Evolutionary conservation across 2,113 vertebrate species (phyloP), one percentile per base, ranked within the genome.

Genomic region (Rhegmatorhina hoffmannsi): DNA sequence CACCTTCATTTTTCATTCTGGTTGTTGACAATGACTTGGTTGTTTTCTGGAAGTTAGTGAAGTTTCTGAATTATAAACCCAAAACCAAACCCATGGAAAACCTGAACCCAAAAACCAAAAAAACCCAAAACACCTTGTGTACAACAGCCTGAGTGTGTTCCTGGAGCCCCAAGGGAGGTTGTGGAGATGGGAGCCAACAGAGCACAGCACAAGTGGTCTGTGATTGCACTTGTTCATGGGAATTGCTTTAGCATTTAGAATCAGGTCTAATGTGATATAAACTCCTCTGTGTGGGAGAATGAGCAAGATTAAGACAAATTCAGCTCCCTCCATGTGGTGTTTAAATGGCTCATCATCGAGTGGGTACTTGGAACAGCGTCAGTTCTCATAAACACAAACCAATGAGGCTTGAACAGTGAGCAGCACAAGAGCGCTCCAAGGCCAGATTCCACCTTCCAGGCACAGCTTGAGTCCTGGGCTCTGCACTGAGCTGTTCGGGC

Each of bases 331-430:
- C 74, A 26, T 91, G 87, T 84, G 66, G 14, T 93, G 64, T 69
- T 94, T 76, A 66, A 96, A 87, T 92, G 91, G 91, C 62, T 94
- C 53, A 66, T 94, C 69, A 7, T 62, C 0, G 25, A 80, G 95
- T 85, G 91, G 86, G 56, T 75, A 36, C 86, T 96, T 96, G 94
- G 95, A 95, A 44, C 76, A 18, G 77, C 40, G 2, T 80, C 79
- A 84, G 68, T 94, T 90, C 79, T 87, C 89, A 79, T 92, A 94
- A 93, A 92, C 91, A 94, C 76, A 75, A 90, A 56, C 18, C 90
- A 82, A 46, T 93, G 96, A 89, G 90, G 87, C 95, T 89, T 96
- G 94, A 93, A 84, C 56, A 62, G 76, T 9, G 83, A 92, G 66
- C 76, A 2, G 1, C 84, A 46, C 24, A 59, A 91, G 62, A 14